These are phyloP conservation scores for Amphiprion clarkii DNA, from an alignment of 2,797 vertebrate species.

Conservation along the genomic window DNA sequence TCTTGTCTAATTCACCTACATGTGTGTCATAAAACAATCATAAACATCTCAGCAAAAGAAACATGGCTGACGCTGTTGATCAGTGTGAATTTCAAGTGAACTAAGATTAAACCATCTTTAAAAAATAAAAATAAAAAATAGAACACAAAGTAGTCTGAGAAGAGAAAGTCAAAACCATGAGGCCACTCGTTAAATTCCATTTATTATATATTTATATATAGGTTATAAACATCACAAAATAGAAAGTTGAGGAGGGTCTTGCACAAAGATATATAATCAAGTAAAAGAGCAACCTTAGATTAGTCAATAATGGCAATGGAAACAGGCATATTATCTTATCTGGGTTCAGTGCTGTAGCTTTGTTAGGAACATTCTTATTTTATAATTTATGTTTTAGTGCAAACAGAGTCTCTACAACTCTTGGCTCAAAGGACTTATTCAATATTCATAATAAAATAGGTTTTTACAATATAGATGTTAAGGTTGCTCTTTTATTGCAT, in stretches of 20 bases:
- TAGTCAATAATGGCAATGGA: conserved; percentile 68
- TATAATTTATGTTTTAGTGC: conserved; percentile 74
- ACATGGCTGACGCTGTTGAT: not conserved
- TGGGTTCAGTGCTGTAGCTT: conserved; percentile 71
- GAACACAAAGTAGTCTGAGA: not conserved
- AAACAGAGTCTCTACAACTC: conserved; percentile 74
- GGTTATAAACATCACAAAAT: conserved; percentile 87
- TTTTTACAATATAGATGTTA: conserved; percentile 68
- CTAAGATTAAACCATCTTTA: not conserved
- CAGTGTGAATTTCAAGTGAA: not conserved
- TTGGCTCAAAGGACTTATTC: conserved; percentile 62
- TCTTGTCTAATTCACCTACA: not conserved
- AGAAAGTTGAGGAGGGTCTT: conserved; percentile 80
- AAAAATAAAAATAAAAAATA: too few species aligned
- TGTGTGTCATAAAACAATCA: not conserved
- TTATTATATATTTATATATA: conserved; percentile 84
- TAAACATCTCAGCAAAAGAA: too few species aligned
- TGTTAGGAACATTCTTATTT: conserved; percentile 70
- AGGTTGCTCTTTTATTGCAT: conserved; percentile 85
- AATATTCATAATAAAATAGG: conserved; percentile 75
- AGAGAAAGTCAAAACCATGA: conserved; percentile 52
- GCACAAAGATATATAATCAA: conserved; percentile 78
- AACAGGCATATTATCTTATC: conserved; percentile 69
- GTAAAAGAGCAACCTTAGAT: conserved; percentile 83
- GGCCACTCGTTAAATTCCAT: conserved; percentile 76